A percentile compares a stretch with the other conserved stretches of the same genome.
phyloP scores from a whole-genome alignment of 2,888 invertebrate species.

The Fragum whitleyi region DNA sequence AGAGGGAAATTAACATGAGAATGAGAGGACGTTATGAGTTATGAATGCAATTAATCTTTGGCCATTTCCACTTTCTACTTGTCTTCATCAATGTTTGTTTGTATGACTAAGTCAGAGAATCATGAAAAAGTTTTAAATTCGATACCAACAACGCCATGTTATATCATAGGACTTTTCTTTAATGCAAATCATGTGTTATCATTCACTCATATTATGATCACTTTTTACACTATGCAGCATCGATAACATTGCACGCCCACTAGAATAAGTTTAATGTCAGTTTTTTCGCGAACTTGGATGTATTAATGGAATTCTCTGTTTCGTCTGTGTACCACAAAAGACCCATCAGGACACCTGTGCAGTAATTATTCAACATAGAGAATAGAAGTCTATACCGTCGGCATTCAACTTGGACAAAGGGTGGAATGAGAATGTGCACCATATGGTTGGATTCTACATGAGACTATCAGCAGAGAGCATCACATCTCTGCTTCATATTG shows the following conservation, averaged over 20 bases:
- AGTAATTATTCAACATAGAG: too few species aligned
- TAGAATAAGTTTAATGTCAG: too few species aligned
- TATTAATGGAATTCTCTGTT: too few species aligned
- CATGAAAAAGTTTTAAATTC: not conserved
- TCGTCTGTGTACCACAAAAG: too few species aligned
- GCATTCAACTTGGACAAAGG: not conserved
- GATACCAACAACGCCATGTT: not conserved
- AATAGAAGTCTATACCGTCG: not conserved
- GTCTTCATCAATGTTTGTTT: too few species aligned
- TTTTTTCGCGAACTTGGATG: too few species aligned
- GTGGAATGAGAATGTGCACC: not conserved
- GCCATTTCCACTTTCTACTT: too few species aligned
- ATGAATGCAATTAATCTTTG: too few species aligned
- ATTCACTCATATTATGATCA: conserved; percentile 42
- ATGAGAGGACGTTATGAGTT: not conserved
- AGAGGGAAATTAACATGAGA: not conserved
- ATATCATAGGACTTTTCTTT: not conserved
- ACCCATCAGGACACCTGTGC: too few species aligned
- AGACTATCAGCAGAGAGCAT: not conserved
- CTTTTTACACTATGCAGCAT: conserved; percentile 62
- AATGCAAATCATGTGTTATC: conserved; percentile 16
- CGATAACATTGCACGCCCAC: conserved; percentile 39
- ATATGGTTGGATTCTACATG: not conserved
- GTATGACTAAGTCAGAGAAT: not conserved
- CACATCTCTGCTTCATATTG: not conserved